Base-by-base conservation (phyloP, 2,113 vertebrate species). In the Cynocephalus volans region DNA sequence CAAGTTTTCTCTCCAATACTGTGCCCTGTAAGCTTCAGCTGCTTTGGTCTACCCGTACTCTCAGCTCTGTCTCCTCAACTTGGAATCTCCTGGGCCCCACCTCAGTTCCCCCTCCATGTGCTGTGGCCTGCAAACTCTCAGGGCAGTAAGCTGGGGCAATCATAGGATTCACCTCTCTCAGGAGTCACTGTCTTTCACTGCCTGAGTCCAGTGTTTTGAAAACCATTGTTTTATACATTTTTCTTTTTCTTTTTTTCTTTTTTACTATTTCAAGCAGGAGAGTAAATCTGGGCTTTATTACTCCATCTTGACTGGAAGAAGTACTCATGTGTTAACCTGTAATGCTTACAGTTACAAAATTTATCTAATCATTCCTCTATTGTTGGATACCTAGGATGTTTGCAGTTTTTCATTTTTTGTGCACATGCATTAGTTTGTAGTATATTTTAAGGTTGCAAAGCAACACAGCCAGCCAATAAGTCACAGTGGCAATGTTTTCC, bases 201-300 rank as follows among this genome's bases (percentile, higher is more conserved):
- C 48, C 52, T 76, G 12, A 70, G 62, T 28, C 70, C 33, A 41
- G 21, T 31, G 58, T 75, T 85, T 76, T 58, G 5, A 41, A 41
- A 70, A 41, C 31, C 9, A 41, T 4, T 4, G 33, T 7, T 50
- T 31, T 5, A 12, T 41, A 4, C 17, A 15, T 28, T 8, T 4
- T 58, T 33, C 12, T 8, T 0, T 41, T 1, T 18, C n/a, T 58
- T n/a, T 15, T 6, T 24, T 7, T 28, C 5, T 48, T 23, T 28
- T 65, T 26, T 6, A 13, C 62, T 73, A 1, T 75, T 84, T 72
- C n/a, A 50, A 54, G 56, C 19, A 15, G n/a, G 64, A 72, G 12
- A 15, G 8, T 1, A 52, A 31, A 50, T 8, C 31, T 33, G 15
- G 5, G 45, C 24, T 62, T 18, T 79, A 3, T 6, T 50, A n/a